These are phyloP conservation scores for Sarotherodon lohbergeri DNA, from an alignment of 2,113 vertebrate genomes.

Conservation along the genomic window DNA sequence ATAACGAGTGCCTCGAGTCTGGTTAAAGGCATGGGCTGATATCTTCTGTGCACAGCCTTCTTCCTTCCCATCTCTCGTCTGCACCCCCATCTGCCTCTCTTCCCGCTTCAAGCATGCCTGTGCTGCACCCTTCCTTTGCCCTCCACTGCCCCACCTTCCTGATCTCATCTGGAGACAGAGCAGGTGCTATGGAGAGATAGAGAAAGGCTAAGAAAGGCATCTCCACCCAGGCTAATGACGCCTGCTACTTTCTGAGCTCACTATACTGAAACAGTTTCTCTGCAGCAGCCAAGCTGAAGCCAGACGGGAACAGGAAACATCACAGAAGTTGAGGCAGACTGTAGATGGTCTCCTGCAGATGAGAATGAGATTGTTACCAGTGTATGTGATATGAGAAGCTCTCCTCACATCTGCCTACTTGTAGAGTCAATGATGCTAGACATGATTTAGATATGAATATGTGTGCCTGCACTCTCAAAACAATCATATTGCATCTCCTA, in stretches of 20 bases:
- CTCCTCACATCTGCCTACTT: not conserved
- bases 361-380: slow-evolving; percentile 38
- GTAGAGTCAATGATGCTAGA: not conserved
- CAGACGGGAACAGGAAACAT: slow-evolving; percentile 39
- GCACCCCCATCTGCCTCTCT: slow-evolving; percentile 48
- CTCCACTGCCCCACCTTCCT: slow-evolving; percentile 66
- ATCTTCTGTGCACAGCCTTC: slow-evolving; percentile 58
- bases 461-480: not conserved
- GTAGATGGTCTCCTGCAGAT: slow-evolving; percentile 45
- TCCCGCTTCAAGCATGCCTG: slow-evolving; percentile 40
- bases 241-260: slow-evolving; percentile 29
- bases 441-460: not conserved
- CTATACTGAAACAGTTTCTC: slow-evolving; percentile 36
- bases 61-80: slow-evolving; percentile 36
- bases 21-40: slow-evolving; percentile 59
- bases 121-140: slow-evolving; percentile 58
- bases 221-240: slow-evolving; percentile 64
- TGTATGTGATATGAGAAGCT: slow-evolving; percentile 5
- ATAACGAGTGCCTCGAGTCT: slow-evolving; percentile 60
- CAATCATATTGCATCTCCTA: not conserved
- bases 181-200: slow-evolving; percentile 73
- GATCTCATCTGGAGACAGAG: slow-evolving; percentile 73
- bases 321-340: slow-evolving; percentile 11
- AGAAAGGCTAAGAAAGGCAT: slow-evolving; percentile 56
- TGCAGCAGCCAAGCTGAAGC: slow-evolving; percentile 19